These are phyloP conservation scores for Benitochromis conjunctus DNA, from an alignment of 2,113 vertebrate species.

Conservation along the genomic window DNA sequence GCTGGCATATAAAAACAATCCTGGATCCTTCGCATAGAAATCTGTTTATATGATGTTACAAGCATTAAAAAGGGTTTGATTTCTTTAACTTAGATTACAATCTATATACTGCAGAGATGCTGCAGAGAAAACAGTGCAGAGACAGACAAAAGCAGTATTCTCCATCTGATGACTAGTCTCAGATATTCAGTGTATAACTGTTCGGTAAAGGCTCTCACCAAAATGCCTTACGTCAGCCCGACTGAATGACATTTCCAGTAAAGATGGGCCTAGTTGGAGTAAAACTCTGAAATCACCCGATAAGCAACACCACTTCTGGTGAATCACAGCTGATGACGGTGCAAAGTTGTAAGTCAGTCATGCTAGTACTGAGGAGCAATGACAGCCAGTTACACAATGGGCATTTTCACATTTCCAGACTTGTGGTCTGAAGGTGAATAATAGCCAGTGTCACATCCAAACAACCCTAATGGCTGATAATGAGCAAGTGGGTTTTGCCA, in stretches of 20 bases:
- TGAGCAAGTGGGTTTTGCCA: conserved; percentile 1
- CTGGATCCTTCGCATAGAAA: too few relatives aligned
- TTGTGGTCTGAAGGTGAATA: background rate
- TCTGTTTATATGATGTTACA: background rate
- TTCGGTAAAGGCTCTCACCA: background rate
- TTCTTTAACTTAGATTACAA: background rate
- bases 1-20: too few relatives aligned
- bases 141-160: background rate
- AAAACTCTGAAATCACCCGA: background rate
- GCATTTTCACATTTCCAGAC: conserved; percentile 14
- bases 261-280: background rate
- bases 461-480: conserved; percentile 11
- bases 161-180: background rate
- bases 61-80: background rate
- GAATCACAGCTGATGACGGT: background rate
- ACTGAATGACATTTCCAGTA: background rate
- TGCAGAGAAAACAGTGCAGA: background rate
- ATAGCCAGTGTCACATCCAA: conserved; percentile 10
- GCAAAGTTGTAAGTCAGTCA: background rate
- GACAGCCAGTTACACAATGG: conserved; percentile 9
- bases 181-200: background rate
- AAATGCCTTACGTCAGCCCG: background rate
- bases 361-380: background rate
- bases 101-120: background rate
- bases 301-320: background rate